These are phyloP conservation scores for Antheraea assamensis DNA, from an alignment of 2,888 invertebrate species.

Conservation along the genomic window DNA sequence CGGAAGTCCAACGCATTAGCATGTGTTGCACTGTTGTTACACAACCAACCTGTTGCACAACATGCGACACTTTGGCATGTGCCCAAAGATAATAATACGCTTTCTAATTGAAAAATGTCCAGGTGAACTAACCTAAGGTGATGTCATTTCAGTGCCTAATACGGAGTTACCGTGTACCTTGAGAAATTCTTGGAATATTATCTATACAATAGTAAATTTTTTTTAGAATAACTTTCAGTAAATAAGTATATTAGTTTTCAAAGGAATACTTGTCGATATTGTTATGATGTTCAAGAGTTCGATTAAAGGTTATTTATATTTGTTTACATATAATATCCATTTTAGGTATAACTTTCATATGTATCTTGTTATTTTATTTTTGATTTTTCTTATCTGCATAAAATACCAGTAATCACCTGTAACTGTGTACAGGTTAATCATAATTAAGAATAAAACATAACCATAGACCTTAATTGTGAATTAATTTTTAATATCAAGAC, in stretches of 20 bases:
- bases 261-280: background rate
- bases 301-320: too few species aligned
- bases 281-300: background rate
- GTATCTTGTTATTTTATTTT: too few species aligned
- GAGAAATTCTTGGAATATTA: background rate
- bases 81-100: conserved; percentile 56
- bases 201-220: background rate
- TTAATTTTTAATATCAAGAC: too few species aligned
- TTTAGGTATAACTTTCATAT: too few species aligned
- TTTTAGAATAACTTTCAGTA: background rate
- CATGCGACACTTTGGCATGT: conserved; percentile 63
- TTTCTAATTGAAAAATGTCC: conserved; percentile 57
- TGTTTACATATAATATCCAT: too few species aligned
- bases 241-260: background rate
- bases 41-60: conserved; percentile 63
- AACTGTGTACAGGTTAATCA: too few species aligned
- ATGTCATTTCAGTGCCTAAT: conserved; percentile 2
- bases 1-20: conserved; percentile 72
- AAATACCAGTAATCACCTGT: too few species aligned
- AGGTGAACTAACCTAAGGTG: conserved; percentile 25
- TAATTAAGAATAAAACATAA: too few species aligned
- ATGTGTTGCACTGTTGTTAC: conserved; percentile 64
- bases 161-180: background rate
- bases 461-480: too few species aligned
- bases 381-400: too few species aligned